Percentiles rank a stretch among this genome's conserved stretches.
phyloP scores from a whole-genome alignment of 2,113 vertebrate genomes.

The Sclerurus mexicanus region DNA sequence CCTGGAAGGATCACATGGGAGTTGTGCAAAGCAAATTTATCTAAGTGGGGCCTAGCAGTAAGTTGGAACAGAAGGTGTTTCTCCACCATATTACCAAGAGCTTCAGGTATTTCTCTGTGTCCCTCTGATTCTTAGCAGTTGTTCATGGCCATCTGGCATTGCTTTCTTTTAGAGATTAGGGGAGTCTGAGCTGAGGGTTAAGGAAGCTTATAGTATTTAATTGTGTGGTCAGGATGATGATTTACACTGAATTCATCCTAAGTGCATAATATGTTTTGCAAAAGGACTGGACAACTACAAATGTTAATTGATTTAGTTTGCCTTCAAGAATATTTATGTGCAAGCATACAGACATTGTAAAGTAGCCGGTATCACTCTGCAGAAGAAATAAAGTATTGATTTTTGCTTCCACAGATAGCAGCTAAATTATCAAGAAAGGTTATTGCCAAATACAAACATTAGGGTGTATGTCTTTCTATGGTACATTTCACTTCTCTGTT shows the following conservation, averaged over 20 bases:
- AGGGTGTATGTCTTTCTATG: background rate
- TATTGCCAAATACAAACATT: background rate
- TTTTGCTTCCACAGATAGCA: background rate
- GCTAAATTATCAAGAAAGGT: background rate
- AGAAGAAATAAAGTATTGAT: background rate
- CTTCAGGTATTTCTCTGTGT: constrained; percentile 65
- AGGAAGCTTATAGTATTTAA: constrained; percentile 74
- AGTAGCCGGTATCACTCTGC: background rate
- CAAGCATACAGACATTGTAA: background rate
- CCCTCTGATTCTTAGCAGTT: constrained; percentile 76
- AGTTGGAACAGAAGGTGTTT: constrained; percentile 5
- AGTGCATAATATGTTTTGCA: constrained; percentile 42
- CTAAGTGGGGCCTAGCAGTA: background rate
- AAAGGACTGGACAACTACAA: background rate
- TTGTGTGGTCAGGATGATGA: constrained; percentile 47
- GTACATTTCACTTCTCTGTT: background rate
- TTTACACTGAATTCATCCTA: constrained; percentile 48
- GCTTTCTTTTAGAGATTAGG: constrained; percentile 81
- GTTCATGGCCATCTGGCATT: constrained; percentile 80
- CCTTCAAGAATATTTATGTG: background rate
- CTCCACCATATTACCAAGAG: background rate
- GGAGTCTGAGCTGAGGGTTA: constrained; percentile 71
- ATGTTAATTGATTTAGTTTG: background rate
- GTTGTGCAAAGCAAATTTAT: background rate
- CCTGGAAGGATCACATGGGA: background rate